A percentile compares a stretch with the other conserved stretches of the same genome.
phyloP scores from a whole-genome alignment of 2,797 vertebrate genomes.

The Pseudocheirus occidentalis region DNA sequence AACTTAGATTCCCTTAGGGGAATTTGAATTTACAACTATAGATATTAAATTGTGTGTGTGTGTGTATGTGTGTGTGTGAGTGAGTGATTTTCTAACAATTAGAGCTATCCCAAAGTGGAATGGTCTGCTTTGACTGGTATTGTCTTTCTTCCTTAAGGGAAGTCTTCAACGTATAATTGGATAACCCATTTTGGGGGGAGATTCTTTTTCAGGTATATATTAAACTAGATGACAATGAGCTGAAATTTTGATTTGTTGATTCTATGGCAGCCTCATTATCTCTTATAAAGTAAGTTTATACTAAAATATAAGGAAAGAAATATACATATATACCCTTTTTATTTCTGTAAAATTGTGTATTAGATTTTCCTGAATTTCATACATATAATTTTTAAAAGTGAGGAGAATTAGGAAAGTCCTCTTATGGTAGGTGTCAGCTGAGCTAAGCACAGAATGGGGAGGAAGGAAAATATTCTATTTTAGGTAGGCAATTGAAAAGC shows the following conservation, averaged over 20 bases:
- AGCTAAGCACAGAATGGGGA: neutral
- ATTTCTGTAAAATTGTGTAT: neutral
- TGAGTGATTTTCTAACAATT: neutral
- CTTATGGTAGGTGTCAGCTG: neutral
- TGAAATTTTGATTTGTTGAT: neutral
- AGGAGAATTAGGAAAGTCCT: neutral
- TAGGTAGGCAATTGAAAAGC: neutral
- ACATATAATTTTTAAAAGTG: neutral
- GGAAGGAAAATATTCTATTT: neutral
- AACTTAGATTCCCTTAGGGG: neutral
- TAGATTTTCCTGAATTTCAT: neutral
- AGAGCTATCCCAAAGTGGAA: neutral
- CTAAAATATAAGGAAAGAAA: neutral
- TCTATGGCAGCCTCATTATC: neutral
- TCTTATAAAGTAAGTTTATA: neutral
- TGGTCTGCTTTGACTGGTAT: neutral
- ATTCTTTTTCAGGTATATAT: neutral
- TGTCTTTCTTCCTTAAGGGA: neutral
- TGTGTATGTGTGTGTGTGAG: no score
- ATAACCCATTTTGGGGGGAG: neutral
- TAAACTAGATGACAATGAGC: neutral
- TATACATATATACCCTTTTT: neutral
- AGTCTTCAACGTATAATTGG: neutral
- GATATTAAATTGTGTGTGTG: neutral
- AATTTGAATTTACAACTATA: neutral